phyloP scores from a whole-genome alignment of 2,888 invertebrate genomes.

The Stenotaenia linearis region DNA sequence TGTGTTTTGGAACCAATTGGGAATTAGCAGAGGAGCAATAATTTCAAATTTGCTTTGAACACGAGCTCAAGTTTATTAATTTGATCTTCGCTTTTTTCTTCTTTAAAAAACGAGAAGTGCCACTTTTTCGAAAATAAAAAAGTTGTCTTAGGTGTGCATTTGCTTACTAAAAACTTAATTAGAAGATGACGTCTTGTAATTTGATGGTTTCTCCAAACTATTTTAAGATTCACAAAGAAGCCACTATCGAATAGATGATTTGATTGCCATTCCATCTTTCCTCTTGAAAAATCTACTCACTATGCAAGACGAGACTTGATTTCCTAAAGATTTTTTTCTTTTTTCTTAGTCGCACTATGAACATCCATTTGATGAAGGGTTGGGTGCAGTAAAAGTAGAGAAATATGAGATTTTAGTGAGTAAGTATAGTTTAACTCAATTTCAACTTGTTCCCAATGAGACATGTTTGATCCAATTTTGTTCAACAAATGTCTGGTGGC shows the following conservation, averaged over 20 bases:
- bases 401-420: slow-evolving; percentile 23
- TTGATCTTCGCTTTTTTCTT: not conserved
- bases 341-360: not conserved
- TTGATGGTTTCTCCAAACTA: not conserved
- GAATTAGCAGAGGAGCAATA: not conserved
- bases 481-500: slow-evolving; percentile 19
- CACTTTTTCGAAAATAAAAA: not conserved
- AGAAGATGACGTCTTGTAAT: not conserved
- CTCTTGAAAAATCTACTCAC: not conserved
- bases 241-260: slow-evolving; percentile 10
- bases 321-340: not conserved
- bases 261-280: not conserved
- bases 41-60: slow-evolving; percentile 10
- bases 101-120: not conserved
- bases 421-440: slow-evolving; percentile 15
- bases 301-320: slow-evolving; percentile 13
- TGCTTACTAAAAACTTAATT: slow-evolving; percentile 1
- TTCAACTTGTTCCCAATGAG: slow-evolving; percentile 11
- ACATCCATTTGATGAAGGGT: not conserved
- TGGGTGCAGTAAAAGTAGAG: not conserved
- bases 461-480: slow-evolving; percentile 17
- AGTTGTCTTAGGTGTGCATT: not conserved
- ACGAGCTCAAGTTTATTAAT: not conserved
- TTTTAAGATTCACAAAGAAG: not conserved
- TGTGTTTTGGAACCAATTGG: not conserved